Evolutionary conservation across 2,113 vertebrate species (phyloP), one percentile per base, ranked within the genome.

Genomic region (Deroptyus accipitrinus): DNA sequence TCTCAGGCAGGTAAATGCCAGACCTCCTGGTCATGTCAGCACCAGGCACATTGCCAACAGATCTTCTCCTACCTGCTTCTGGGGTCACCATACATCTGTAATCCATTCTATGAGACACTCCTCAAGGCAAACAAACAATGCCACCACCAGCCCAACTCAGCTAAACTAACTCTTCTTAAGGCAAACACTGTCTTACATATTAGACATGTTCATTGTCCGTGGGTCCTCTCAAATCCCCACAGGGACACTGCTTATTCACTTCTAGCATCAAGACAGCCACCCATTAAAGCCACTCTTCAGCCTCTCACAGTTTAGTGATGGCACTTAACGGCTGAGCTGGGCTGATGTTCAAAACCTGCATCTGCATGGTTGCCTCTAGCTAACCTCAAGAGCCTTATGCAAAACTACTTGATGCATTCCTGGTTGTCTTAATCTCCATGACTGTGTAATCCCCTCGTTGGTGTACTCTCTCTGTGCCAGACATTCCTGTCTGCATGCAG

Each of bases 401-500:
- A 83, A 95, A 96, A 72, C 46, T 84, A 61, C 80, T 86, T 0
- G 0, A 79, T 46, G 54, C 49, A 74, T 90, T 95, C 91, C 91
- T 92, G 69, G 78, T 89, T 39, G 37, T 57, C 93, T 82, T 85
- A 95, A 92, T 91, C 57, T 64, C 84, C 49, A 16, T 69, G 84
- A 92, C 74, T 8, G 0, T 82, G 93, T 94, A 96, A 96, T 92
- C 62, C 86, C 67, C 74, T 89, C 62, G 35, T 33, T 82, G 74
- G 74, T 7, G 48, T 90, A 55, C 81, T 92, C 93, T 75, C 91
- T 94, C 86, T 0, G 0, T 28, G 41, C 94, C 93, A 96, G 95
- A 97, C 93, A 97, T 97, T 97, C 94, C 95, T 95, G 96, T 95
- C 96, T 95, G 83, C 39, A 20, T 66, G 84, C 96, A 95, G 95